Percentiles rank a stretch among this genome's conserved stretches.
These are phyloP conservation scores for Cyclopterus lumpus DNA, from an alignment of 2,797 vertebrate species.

Conservation along the genomic window DNA sequence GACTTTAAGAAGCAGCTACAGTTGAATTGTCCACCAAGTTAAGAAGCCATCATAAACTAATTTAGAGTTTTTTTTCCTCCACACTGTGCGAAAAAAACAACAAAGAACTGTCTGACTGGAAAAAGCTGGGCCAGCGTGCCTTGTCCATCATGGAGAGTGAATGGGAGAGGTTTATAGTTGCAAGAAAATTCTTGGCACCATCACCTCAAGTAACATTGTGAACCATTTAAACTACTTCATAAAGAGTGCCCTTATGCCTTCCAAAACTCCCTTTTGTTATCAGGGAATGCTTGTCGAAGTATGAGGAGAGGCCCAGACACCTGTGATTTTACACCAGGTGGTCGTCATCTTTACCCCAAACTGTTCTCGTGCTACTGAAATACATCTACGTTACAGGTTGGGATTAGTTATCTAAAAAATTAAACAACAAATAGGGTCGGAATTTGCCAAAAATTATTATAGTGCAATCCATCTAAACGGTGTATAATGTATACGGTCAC, in stretches of 20 bases:
- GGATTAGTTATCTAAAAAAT: no score
- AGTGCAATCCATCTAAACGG: no score
- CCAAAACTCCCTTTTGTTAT: neutral
- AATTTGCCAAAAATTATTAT: no score
- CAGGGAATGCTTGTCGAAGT: neutral
- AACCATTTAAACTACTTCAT: neutral
- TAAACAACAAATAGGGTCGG: no score
- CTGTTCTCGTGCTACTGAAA: neutral
- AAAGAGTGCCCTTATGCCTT: neutral
- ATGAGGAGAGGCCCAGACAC: neutral
- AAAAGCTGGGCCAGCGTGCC: no score
- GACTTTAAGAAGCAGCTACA: no score
- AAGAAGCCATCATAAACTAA: conserved; percentile 4
- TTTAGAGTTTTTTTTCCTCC: neutral
- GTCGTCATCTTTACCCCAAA: neutral
- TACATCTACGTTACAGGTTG: neutral
- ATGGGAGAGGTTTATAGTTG: neutral
- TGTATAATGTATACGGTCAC: no score
- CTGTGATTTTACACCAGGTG: neutral
- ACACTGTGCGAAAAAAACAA: neutral
- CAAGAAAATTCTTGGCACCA: neutral
- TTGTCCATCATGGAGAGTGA: neutral
- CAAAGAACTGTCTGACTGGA: neutral
- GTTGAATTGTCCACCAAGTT: neutral
- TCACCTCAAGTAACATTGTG: neutral